Base-by-base conservation (phyloP, 2,888 invertebrate genomes). In the Harpalus rufipes region DNA sequence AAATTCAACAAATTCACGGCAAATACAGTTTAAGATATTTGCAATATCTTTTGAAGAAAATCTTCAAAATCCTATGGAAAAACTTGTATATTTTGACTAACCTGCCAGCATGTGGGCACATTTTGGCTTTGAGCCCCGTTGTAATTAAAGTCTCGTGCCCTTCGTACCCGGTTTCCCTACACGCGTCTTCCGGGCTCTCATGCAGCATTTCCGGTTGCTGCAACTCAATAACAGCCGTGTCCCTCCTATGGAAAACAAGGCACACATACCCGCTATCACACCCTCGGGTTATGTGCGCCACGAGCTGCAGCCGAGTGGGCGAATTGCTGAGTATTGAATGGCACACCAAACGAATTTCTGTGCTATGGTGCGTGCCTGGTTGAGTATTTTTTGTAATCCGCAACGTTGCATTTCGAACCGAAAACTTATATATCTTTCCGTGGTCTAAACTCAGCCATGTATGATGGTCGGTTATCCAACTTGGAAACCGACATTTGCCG, bases 231-330 rank as follows among this genome's bases (percentile, higher is more conserved):
- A 96, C 95, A 88, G 94, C 93, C 78, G 93, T 92, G 86, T 94
- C 95, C 81, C 96, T 93, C 80, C 94, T 94, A 90, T 94, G 93
- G 90, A 96, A 94, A 87, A 93, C 93, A 92, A 96, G 94, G 90
- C 96, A 97, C 51, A 95, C 94, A 90, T 96, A 96, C 3, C 96
- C 96, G 41, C 95, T 96, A 88, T 95, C 94, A 88, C 96, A 96
- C 90, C 95, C 96, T 58, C 94, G 93, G 0, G 96, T 96, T 86
- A 96, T 94, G 88, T 96, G 96, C 0, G 96, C 96, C 5, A 96
- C 94, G 68, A 96, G 92, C 86, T 94, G 94, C 74, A 95, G 94
- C 88, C 93, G 92, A 85, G 93, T 93, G 88, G 92, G 92, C 74
- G 93, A 93, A 10, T 86, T 84, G 86, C 93, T 92, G 25, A 94